phyloP scores from a whole-genome alignment of 2,888 invertebrate genomes.

The Aspidapion aeneum region DNA sequence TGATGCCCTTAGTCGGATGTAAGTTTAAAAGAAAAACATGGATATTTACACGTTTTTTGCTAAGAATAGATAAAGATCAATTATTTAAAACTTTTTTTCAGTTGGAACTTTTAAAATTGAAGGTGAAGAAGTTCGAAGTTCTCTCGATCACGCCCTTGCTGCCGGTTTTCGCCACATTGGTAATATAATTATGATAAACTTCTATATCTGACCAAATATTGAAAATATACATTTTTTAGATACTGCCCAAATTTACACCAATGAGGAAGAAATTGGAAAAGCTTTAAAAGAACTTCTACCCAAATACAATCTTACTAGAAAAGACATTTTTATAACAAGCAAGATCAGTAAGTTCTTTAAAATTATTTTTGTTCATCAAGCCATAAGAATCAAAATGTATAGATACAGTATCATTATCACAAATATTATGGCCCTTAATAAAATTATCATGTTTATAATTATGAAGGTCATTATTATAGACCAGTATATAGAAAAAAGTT shows the following conservation, averaged over 20 bases:
- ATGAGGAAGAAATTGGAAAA: conserved; percentile 66
- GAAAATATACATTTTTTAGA: conserved; percentile 52
- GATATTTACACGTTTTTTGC: too few species aligned
- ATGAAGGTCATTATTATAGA: too few species aligned
- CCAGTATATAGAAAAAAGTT: too few species aligned
- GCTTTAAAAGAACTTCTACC: conserved; percentile 64
- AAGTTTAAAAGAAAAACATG: conserved; percentile 33
- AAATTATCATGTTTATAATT: too few species aligned
- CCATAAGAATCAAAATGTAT: too few species aligned
- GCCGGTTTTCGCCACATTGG: conserved; percentile 70
- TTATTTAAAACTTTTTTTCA: conserved; percentile 33
- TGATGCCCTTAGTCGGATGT: conserved; percentile 58
- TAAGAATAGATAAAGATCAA: not conserved
- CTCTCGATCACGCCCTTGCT: conserved; percentile 59
- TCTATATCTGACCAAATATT: not conserved
- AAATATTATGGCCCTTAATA: too few species aligned
- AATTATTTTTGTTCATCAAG: too few species aligned
- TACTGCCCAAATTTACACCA: conserved; percentile 73
- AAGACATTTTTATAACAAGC: conserved; percentile 76
- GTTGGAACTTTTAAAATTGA: conserved; percentile 65
- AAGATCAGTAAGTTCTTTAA: conserved; percentile 65
- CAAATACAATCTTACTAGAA: conserved; percentile 61
- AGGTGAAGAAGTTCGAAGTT: conserved; percentile 49
- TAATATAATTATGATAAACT: conserved; percentile 39
- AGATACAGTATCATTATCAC: too few species aligned